Conservation (phyloP, 2,797 vertebrate genomes). For the Emydoidea blandingii region DNA sequence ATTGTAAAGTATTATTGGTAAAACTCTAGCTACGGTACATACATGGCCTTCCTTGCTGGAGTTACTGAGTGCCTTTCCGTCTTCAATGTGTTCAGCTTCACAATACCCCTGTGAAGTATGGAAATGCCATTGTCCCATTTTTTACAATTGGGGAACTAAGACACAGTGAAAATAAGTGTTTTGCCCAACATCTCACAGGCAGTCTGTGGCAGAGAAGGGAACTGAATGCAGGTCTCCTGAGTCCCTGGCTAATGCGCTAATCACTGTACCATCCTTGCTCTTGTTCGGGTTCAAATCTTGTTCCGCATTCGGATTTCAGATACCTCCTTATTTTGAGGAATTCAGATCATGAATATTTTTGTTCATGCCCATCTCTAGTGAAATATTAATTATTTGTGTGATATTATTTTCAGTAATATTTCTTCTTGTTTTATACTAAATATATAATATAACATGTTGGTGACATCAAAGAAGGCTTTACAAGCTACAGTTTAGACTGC, state of each 20-base stretch:
- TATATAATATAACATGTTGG: slow-evolving; percentile 61
- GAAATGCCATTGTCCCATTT: neutral
- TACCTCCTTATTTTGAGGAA: neutral
- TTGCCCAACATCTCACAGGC: neutral
- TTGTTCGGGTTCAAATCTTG: neutral
- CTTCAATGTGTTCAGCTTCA: neutral
- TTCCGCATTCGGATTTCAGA: neutral
- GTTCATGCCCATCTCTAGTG: neutral
- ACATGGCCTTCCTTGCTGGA: neutral
- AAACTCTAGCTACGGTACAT: neutral
- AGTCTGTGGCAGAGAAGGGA: neutral
- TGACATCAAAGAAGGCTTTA: slow-evolving; percentile 56
- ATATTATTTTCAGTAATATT: slow-evolving; percentile 12
- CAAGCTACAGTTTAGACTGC: slow-evolving; percentile 59
- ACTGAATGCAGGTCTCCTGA: neutral
- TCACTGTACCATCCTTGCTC: neutral
- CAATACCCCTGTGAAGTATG: neutral
- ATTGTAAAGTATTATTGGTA: neutral
- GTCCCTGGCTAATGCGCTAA: neutral
- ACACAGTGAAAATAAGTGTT: neutral
- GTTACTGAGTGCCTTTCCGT: neutral
- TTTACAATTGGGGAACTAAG: neutral
- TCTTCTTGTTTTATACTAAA: slow-evolving; percentile 27
- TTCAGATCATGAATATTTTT: neutral
- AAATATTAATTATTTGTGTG: slow-evolving; percentile 30